Base-by-base conservation (phyloP, 2,113 vertebrate species). In the Prionailurus bengalensis region DNA sequence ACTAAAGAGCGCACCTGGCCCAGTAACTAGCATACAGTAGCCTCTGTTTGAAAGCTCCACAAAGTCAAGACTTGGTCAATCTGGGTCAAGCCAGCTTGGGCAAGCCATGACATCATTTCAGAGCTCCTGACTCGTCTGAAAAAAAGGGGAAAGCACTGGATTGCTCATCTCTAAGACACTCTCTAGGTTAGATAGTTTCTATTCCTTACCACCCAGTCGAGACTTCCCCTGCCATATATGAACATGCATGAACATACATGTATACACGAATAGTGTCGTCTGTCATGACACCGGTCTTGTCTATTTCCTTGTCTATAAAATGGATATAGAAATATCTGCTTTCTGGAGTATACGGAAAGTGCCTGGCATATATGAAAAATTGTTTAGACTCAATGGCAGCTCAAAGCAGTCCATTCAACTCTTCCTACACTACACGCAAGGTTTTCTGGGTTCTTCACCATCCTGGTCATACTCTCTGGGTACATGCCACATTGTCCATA, bases 401-500 rank as follows among this genome's bases (percentile, higher is more conserved):
- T 65, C 9, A 36, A 19, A 39, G n/a, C 42, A 12, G 53, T 55
- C 45, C 51, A 4, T 33, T 53, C 9, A 8, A 13, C 27, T 15
- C 25, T 68, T 58, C 89, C 4, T n/a, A 33, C n/a, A 53, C 2
- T n/a, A 33, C n/a, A 53, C 2, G 25, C 51, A 33, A 1, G 23
- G 80, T 65, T 33, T 66, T 23, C 79, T 13, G 1, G 6, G 29
- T 4, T 42, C 9, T 74, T 48, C 4, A 1, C 45, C 14, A 3
- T 19, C 14, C 3, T 5, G 16, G 55, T 48, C 25, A 4, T 15
- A 0, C 1, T 14, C 10, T 27, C 13, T 6, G 10, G 29, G 39
- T 23, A 13, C 15, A 0, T 33, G 81, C 33, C 39, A 27, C 3
- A 9, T 29, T 39, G 27, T 17, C 42, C 17, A 0, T 9, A 1